Evolutionary conservation across 2,113 vertebrate genomes (phyloP).

Genomic region (Halcyon malimbica): DNA sequence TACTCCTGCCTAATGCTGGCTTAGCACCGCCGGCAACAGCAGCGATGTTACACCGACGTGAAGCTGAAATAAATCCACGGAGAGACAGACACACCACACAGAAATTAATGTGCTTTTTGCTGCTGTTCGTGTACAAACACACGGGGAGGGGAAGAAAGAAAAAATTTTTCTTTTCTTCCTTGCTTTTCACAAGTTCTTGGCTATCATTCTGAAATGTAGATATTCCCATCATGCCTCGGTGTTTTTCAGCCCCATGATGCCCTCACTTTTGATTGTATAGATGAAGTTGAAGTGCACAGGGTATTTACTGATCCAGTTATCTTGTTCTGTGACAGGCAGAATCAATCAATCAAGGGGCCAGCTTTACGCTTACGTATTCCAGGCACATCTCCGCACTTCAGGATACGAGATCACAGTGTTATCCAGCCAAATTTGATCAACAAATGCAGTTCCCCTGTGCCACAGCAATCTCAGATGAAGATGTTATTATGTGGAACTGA

Average conservation of each 20-base stretch:
- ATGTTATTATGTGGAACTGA: slow-evolving; percentile 95
- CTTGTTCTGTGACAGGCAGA: slow-evolving; percentile 95
- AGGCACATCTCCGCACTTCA: slow-evolving; percentile 85
- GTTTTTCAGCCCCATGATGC: slow-evolving; percentile 78
- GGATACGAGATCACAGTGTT: slow-evolving; percentile 88
- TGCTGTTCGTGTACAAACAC: slow-evolving; percentile 53
- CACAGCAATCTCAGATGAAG: slow-evolving; percentile 96
- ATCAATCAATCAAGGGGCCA: slow-evolving; percentile 93
- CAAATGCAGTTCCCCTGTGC: slow-evolving; percentile 92
- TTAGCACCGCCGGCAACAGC: slow-evolving; percentile 4
- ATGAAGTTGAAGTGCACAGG: slow-evolving; percentile 83
- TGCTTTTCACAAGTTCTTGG: slow-evolving; percentile 31
- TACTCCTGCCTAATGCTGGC: slow-evolving; percentile 16
- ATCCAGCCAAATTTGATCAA: slow-evolving; percentile 98
- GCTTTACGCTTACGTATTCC: slow-evolving; percentile 85
- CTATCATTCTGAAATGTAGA: slow-evolving; percentile 74
- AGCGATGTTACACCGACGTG: background rate
- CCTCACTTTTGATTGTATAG: slow-evolving; percentile 81
- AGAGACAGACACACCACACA: slow-evolving; percentile 1
- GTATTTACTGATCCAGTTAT: slow-evolving; percentile 97
- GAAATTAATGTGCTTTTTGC: slow-evolving; percentile 68
- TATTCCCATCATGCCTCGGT: slow-evolving; percentile 80
- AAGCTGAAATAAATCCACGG: slow-evolving; percentile 30
- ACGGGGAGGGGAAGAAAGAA: background rate
- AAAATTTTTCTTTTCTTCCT: slow-evolving; percentile 25